Base-by-base conservation (phyloP, 2,797 vertebrate genomes). In the Tolypeutes matacus region DNA sequence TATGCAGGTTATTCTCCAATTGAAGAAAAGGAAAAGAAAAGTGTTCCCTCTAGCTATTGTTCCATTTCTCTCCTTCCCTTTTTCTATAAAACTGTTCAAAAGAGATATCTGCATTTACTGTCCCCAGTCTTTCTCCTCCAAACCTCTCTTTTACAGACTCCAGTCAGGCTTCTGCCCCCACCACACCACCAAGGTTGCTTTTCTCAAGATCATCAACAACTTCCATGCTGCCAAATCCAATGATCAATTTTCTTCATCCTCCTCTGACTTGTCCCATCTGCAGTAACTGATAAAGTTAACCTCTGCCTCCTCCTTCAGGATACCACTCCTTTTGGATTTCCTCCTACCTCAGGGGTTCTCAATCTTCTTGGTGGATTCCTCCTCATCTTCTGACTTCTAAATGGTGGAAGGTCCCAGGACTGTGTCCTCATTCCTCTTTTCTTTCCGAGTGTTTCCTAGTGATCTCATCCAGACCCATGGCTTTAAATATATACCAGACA, bases 11-110 rank as follows among this genome's bases (percentile, higher is more conserved):
- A 53, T 80, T 67, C 72, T 88, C 9, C 11, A 91, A 69, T 15
- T 84, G 42, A 84, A 75, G 65, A 93, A 56, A 56, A 56, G 21
- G 17, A 94, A 84, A 70, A 70, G 27, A 82, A 94, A 88, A 88
- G 14, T 4, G 18, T 80, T 91, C 80, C 29, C 34, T 85, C 15
- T 11, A 51, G 81, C 58, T 49, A 23, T 65, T 81, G 67, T 15
- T 21, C 7, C 31, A 49, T 62, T 60, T 88, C 31, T 93, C 31
- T 88, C 17, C 46, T 75, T 91, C 36, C 78, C 14, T 51, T 86
- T 85, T 70, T 34, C 75, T 76, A 56, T 56, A 20, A 62, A 91
- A 82, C 25, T 46, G 29, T 58, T 86, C 80, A 76, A 67, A 86
- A 80, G 34, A 25, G 36, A 39, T 31, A 62, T 20, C 39, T 75